Conservation (phyloP, 2,797 vertebrate species). For the Oreochromis mossambicus region DNA sequence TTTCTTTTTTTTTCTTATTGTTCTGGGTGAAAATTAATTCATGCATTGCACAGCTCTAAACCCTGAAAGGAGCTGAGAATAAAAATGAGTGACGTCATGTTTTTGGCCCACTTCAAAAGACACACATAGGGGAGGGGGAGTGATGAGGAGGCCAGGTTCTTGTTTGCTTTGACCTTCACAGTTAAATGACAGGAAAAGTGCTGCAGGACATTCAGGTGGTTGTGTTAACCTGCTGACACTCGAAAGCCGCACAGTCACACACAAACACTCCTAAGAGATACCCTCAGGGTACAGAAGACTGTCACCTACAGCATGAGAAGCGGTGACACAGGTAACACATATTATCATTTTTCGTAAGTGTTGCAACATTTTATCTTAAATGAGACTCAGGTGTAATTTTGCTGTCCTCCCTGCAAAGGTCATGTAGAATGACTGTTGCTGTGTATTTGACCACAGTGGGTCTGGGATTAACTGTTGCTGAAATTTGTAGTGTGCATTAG, state of each 20-base stretch:
- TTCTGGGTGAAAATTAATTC: neutral
- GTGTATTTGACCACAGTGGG: neutral
- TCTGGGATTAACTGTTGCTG: neutral
- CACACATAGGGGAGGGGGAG: neutral
- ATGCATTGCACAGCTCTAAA: neutral
- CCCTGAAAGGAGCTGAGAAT: neutral
- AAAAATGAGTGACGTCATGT: neutral
- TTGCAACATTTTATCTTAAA: neutral
- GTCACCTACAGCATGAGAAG: neutral
- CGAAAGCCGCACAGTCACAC: neutral
- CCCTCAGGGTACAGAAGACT: neutral
- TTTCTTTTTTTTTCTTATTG: neutral
- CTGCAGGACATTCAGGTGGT: conserved; percentile 11
- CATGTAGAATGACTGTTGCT: neutral
- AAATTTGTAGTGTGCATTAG: neutral
- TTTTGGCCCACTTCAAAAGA: neutral
- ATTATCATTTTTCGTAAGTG: neutral
- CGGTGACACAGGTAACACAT: neutral
- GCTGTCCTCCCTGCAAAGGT: neutral
- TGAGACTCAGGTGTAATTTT: neutral
- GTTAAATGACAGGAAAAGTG: neutral
- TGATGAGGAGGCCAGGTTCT: neutral
- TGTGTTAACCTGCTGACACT: conserved; percentile 8
- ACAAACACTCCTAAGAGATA: neutral
- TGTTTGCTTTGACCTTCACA: neutral